Conservation (phyloP, 2,797 vertebrate species). For the Denticeps clupeoides region DNA sequence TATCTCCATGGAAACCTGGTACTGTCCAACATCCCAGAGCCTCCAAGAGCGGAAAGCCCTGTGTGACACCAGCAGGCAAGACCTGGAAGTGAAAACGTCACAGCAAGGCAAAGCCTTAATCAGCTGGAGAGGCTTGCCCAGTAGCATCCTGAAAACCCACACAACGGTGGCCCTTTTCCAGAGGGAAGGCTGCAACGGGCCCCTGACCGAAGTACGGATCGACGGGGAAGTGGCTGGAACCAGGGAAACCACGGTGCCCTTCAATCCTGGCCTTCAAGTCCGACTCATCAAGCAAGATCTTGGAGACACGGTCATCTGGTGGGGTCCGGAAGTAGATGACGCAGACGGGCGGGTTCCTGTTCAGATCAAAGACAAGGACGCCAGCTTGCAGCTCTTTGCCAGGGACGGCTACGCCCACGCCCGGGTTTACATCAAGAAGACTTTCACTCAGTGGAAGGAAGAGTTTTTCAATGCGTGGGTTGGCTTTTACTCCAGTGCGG, state of each 20-base stretch:
- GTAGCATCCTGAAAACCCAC: background rate
- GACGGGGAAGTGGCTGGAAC: background rate
- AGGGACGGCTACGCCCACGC: background rate
- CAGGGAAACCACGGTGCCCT: background rate
- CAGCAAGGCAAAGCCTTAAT: background rate
- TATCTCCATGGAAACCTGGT: background rate
- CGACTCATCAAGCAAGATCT: background rate
- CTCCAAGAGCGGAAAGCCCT: background rate
- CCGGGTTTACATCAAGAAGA: background rate
- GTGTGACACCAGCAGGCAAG: background rate
- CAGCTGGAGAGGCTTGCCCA: background rate
- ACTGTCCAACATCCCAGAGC: background rate
- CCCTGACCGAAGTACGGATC: background rate
- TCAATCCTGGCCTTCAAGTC: background rate
- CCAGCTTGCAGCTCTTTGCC: background rate
- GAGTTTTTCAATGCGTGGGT: constrained; percentile 11
- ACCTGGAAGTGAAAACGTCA: background rate
- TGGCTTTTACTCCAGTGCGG: background rate
- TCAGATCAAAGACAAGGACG: background rate
- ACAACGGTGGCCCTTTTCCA: background rate
- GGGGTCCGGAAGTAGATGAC: background rate
- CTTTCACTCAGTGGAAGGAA: background rate
- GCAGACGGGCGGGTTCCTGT: background rate
- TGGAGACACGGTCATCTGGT: background rate
- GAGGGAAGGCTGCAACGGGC: background rate